Evolutionary conservation across 2,888 invertebrate species (phyloP), one percentile per base, ranked within the genome.

Genomic region (Melanargia galathea): DNA sequence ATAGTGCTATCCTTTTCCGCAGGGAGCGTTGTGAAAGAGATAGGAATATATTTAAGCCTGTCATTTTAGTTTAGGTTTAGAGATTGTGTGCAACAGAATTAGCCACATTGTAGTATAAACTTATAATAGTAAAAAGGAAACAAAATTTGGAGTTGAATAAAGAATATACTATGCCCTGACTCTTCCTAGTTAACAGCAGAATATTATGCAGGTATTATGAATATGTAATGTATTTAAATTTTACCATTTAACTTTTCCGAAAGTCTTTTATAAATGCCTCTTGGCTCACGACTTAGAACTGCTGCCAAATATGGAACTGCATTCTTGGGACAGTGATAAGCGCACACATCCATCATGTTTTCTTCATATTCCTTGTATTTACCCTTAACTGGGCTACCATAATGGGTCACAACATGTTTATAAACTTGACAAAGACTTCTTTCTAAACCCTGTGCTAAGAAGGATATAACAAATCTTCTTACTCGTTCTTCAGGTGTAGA

Each of bases 381-480:
- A 6, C 84, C 83, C 71, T 75, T 84, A 1, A 63, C 65, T 51
- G 75, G 71, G 33, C 68, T 71, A 55, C 79, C 79, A 73, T 77
- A 81, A 62, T 74, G 60, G 38, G 73, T 70, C 26, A 81, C 65
- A 51, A 87, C 70, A 68, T 84, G 80, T 59, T 73, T 75, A 66
- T 81, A 84, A 18, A 89, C 80, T 76, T 89, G 88, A 60, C 79
- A 73, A n/a, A 82, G 56, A 64, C 76, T 85, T 65, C 90, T 79
- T 64, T 86, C 11, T 51, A 90, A 69, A 16, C 85, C 84, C 66
- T 77, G 72, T n/a, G 87, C 83, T 57, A 90, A 72, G 71, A 75
- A 88, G 49, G 84, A 77, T 51, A 78, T 75, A 16, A 84, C 77
- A 78, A 77, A 87, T 45, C 79, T 77, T 65, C 85, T 77, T 3